Evolutionary conservation across 2,113 vertebrate genomes (phyloP), one percentile per base, ranked within the genome.

Genomic region (Ornithorhynchus anatinus): DNA sequence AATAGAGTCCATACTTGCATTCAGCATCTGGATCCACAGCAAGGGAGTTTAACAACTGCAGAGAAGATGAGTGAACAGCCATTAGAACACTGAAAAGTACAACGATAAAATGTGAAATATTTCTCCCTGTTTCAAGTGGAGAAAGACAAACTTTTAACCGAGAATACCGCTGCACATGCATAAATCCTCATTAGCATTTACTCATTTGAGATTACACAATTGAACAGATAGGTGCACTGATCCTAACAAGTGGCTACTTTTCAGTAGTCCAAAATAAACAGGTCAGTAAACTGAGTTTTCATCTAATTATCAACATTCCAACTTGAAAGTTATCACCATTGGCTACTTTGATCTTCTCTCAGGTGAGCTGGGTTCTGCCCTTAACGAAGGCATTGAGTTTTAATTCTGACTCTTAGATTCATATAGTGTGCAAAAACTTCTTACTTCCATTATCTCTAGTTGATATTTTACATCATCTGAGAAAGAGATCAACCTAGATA

Each of bases 1-100:
- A 97, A 90, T 93, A 98, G 1, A 95, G 92, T 35, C 95, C 96
- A 0, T 89, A 90, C 15, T 84, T 91, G 67, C 90, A 87, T 53
- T 87, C 75, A 2, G 92, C 85, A 0, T 90, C 90, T 0, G 93
- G 94, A 38, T 94, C 91, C 38, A 81, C 83, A 3, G 92, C 86
- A 0, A 95, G 81, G 4, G 87, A 91, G 54, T 94, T 97, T 84
- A 96, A 85, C 12, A 95, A 65, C 96, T 98, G 63, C 1, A 59
- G 76, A 61, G 3, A 59, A 29, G 33, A 51, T 72, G 0, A 54
- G 14, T 54, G 22, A 37, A 2, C 56, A 3, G 47, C 0, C 2
- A 14, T 15, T 6, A 1, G 10, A 8, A 22, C 13, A 73, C 13
- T 6, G 13, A 56, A 72, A 51, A 8, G 8, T 32, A 7, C 32